Evolutionary conservation across 2,888 invertebrate species (phyloP).

Genomic region (Lepidocyrtinus sp.): DNA sequence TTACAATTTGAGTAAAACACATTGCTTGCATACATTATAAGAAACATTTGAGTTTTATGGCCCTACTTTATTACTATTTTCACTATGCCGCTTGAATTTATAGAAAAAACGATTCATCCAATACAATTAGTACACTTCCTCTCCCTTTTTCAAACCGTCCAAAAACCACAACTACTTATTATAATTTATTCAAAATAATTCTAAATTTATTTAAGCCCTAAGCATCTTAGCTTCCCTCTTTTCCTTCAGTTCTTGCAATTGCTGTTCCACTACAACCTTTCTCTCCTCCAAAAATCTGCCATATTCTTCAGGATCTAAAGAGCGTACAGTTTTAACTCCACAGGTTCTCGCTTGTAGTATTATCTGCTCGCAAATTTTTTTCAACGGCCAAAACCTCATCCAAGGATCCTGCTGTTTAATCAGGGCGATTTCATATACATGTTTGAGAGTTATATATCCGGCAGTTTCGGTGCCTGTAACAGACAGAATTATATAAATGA

Average conservation of each 20-base stretch:
- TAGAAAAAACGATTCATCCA: too few relatives aligned
- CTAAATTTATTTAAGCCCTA: constrained; percentile 81
- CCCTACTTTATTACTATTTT: too few relatives aligned
- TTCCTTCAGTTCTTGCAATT: constrained; percentile 84
- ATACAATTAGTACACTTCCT: too few relatives aligned
- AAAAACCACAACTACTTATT: constrained; percentile 9
- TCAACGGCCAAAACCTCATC: constrained; percentile 77
- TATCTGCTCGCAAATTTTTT: constrained; percentile 86
- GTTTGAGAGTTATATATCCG: constrained; percentile 95
- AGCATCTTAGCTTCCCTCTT: constrained; percentile 92
- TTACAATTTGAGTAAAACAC: too few relatives aligned
- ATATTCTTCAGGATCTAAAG: constrained; percentile 86
- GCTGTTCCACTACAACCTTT: constrained; percentile 80
- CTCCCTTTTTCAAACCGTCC: too few relatives aligned
- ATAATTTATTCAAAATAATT: too few relatives aligned
- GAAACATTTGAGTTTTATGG: too few relatives aligned
- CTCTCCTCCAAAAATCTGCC: constrained; percentile 85
- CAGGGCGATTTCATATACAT: constrained; percentile 97
- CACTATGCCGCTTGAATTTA: too few relatives aligned
- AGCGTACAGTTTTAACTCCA: constrained; percentile 88
- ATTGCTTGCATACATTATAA: too few relatives aligned
- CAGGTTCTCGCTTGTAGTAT: constrained; percentile 84
- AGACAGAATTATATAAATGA: background rate
- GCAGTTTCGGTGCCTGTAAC: constrained; percentile 81
- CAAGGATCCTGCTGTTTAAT: constrained; percentile 93